Conservation (phyloP, 2,888 invertebrate genomes). For the Tetranychus piercei region DNA sequence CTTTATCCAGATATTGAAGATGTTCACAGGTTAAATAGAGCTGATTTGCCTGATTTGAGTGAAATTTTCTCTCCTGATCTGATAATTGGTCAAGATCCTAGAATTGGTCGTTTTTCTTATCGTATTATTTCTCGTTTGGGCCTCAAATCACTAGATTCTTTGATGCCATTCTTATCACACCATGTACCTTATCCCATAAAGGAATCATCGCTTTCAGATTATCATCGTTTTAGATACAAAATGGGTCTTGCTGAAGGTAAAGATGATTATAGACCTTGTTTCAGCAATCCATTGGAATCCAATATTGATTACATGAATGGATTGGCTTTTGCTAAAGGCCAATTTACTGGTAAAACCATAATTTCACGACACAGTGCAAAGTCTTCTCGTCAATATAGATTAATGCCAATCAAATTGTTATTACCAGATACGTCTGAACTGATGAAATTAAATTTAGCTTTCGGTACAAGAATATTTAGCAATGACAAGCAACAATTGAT, state of each 20-base stretch:
- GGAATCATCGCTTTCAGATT: background rate
- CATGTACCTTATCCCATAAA: background rate
- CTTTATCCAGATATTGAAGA: background rate
- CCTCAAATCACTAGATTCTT: background rate
- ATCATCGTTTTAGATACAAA: conserved; percentile 4
- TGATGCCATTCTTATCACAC: background rate
- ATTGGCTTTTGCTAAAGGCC: background rate
- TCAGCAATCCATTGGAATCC: background rate
- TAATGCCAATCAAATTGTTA: background rate
- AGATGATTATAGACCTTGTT: background rate
- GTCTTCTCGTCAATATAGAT: background rate
- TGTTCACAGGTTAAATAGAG: background rate
- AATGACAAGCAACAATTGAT: background rate
- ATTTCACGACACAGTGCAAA: background rate
- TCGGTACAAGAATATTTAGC: background rate
- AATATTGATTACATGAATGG: conserved; percentile 11
- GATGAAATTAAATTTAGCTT: background rate
- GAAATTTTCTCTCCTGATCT: background rate
- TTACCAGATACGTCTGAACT: background rate
- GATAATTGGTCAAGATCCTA: background rate
- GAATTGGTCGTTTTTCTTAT: background rate
- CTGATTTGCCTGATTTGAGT: background rate
- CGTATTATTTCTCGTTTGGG: background rate
- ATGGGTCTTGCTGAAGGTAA: conserved; percentile 7
- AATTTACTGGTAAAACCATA: background rate